Evolutionary conservation across 2,797 vertebrate genomes (phyloP).

Genomic region (Cheirogaleus major): DNA sequence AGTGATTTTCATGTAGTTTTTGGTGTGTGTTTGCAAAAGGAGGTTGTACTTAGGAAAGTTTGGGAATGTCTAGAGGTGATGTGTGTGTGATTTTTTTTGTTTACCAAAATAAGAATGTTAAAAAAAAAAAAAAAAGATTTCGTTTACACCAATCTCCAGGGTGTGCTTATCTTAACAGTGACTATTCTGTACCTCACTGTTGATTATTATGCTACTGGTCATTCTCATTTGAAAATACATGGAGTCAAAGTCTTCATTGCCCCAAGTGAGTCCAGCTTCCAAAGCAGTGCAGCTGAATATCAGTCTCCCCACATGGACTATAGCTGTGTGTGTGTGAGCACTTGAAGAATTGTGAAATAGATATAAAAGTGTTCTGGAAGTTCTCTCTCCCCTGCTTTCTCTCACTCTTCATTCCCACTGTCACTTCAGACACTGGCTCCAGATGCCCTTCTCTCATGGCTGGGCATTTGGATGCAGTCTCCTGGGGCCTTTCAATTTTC

Average conservation of each 20-base stretch:
- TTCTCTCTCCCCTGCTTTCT: background rate
- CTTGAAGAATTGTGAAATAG: background rate
- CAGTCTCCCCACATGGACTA: background rate
- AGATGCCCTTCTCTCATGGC: background rate
- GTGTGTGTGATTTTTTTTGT: background rate
- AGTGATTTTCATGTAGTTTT: background rate
- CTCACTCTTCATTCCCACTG: background rate
- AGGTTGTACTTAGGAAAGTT: background rate
- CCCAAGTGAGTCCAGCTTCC: background rate
- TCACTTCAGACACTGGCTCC: background rate
- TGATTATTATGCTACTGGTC: background rate
- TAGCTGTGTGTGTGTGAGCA: background rate
- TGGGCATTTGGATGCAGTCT: background rate
- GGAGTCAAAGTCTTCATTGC: background rate
- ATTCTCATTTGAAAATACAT: background rate
- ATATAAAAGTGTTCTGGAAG: background rate
- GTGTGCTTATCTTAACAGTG: background rate
- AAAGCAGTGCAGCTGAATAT: background rate
- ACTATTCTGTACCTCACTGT: background rate
- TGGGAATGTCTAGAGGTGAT: background rate
- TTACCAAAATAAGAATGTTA: background rate
- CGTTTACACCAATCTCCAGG: background rate
- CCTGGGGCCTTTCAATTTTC: background rate
- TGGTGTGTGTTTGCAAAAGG: background rate
- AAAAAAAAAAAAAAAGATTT: background rate